phyloP scores from a whole-genome alignment of 2,888 invertebrate species.

The Biston stratarius region DNA sequence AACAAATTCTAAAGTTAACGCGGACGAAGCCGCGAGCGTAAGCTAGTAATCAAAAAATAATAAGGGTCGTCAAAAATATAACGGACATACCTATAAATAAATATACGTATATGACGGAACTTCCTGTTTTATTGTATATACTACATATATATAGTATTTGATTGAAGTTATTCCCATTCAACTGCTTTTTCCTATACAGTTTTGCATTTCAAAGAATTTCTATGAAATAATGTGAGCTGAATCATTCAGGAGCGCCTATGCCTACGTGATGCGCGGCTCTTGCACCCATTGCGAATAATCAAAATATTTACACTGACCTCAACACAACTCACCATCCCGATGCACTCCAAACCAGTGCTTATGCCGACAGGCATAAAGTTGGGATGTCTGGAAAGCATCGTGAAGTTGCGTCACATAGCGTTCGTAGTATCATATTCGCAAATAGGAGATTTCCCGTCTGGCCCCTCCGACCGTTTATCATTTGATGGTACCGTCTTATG shows the following conservation, averaged over 20 bases:
- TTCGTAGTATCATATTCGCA: slow-evolving; percentile 29
- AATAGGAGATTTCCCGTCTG: slow-evolving; percentile 44
- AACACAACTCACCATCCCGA: slow-evolving; percentile 16
- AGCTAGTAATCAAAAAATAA: no score
- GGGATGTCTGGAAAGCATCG: not conserved
- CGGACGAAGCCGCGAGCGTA: no score
- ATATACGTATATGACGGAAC: no score
- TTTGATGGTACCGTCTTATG: slow-evolving; percentile 37
- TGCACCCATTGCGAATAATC: slow-evolving; percentile 45
- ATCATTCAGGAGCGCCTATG: slow-evolving; percentile 27
- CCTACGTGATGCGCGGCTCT: slow-evolving; percentile 43
- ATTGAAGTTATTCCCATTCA: no score
- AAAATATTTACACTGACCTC: slow-evolving; percentile 19
- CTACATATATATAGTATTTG: no score
- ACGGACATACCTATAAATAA: no score
- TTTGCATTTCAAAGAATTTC: slow-evolving; percentile 16
- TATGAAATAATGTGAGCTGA: slow-evolving; percentile 4
- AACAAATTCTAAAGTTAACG: no score
- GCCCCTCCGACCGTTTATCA: slow-evolving; percentile 34
- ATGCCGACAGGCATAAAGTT: not conserved
- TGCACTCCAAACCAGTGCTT: slow-evolving; percentile 18
- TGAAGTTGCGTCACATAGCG: slow-evolving; percentile 2
- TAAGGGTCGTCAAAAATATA: no score
- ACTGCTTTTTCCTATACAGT: not conserved
- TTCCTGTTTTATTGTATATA: no score